Base-by-base conservation (phyloP, 2,888 invertebrate species). In the Exephanes ischioxanthus region DNA sequence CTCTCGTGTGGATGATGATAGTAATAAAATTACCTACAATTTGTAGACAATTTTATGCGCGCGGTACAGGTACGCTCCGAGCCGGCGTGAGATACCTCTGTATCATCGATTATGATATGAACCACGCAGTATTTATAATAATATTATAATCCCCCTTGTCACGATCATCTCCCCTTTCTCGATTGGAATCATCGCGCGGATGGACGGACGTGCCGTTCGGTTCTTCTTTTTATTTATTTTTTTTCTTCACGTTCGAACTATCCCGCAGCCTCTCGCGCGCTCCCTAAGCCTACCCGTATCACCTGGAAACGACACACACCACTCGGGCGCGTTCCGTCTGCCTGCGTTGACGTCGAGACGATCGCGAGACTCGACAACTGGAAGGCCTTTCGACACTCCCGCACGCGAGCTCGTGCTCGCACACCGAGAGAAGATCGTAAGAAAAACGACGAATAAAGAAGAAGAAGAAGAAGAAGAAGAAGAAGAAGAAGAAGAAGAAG, bases 331-430 rank as follows among this genome's bases (percentile, higher is more conserved):
- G 48, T 66, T 76, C 75, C 53, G 70, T 55, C 79, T 66, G 82
- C 66, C 66, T 71, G 61, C 37, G 61, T 45, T 72, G 80, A 82
- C 70, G 79, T 67, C 76, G 82, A 83, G 85, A 85, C 85, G 85
- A 80, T 85, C 83, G 83, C 80, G 73, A 86, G 80, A 86, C 85
- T 83, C 85, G 85, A 86, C 83, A 86, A 86, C 83, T 83, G 85
- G 85, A 86, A 83, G 85, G 73, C 77, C 85, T 86, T 86, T 86
- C 85, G 83, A 86, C 85, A 86, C 85, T 86, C 80, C 80, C 70
- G 78, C 78, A 45, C 70, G 55, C 72, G 48, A 41, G 70, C 80
- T 77, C 78, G 68, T 76, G 68, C 75, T 48, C 66, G 61, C 84
- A 30, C 76, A 73, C 66, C 67, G 48, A 37, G 71, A 58, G 37